Base-by-base conservation (phyloP, 2,888 invertebrate species). In the Diachrysia chrysitis region DNA sequence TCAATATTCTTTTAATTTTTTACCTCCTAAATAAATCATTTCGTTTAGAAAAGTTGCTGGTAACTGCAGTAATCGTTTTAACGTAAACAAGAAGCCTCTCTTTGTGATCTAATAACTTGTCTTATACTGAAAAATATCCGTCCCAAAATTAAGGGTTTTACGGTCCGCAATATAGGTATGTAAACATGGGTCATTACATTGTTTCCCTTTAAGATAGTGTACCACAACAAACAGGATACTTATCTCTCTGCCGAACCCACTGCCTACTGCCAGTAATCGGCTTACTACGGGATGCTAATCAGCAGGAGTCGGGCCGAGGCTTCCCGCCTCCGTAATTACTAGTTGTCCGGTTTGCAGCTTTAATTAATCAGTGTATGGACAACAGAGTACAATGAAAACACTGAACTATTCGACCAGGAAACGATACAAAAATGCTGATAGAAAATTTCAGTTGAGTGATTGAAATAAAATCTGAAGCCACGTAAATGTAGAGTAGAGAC, bases 361-460 rank as follows among this genome's bases (percentile, higher is more conserved):
- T 78, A 75, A 82, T 78, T 82, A 82, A 78, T 76, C 76, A 75
- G 71, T 66, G 66, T 64, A 66, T 69, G 60, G 69, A 63, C 72
- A 63, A 69, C 72, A 63, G 67, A 46, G 67, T 69, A 66, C 63
- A 72, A 63, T 76, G 67, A 69, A 78, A n/a, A 42, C 42, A 42
- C 42, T n/a, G 1, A 42, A 42, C 6, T n/a, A 6, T 5, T n/a
- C 2, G 4, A n/a, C 42, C n/a, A 42, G 7, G n/a, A 42, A n/a
- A 42, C 42, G 3, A 3, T 16, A 9, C 12, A 35, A 35, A 14
- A 35, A 12, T 35, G 10, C 9, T 35, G 10, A 14, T 35, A 10
- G 14, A 9, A 9, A 35, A 12, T 35, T 12, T 35, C 14, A 35
- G 2, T 14, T 0, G 2, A 35, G 35, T 9, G 7, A 12, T 29